Conservation (phyloP, 2,113 vertebrate genomes). For the Aspiorhynchus laticeps region DNA sequence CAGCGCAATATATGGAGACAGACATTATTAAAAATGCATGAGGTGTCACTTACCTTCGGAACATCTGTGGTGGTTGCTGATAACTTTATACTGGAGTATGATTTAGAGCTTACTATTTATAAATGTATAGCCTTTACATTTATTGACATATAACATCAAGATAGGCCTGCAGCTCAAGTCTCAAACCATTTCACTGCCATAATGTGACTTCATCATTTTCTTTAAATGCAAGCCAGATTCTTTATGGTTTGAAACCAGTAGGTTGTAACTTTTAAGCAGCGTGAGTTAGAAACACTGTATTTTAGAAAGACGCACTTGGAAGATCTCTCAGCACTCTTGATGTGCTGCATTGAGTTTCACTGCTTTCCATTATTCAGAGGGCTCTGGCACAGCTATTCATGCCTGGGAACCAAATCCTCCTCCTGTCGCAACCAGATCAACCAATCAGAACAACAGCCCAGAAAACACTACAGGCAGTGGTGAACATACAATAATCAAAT, state of each 20-base stretch:
- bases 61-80: slow-evolving; percentile 34
- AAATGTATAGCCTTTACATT: neutral
- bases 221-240: neutral
- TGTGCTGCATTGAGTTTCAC: slow-evolving; percentile 52
- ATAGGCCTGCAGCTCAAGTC: neutral
- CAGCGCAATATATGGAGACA: slow-evolving; percentile 62
- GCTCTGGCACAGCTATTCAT: slow-evolving; percentile 40
- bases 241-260: neutral
- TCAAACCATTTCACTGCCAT: neutral
- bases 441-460: slow-evolving; percentile 41
- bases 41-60: slow-evolving; percentile 57
- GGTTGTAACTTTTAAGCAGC: neutral
- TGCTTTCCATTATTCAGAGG: slow-evolving; percentile 59
- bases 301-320: slow-evolving; percentile 8
- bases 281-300: neutral
- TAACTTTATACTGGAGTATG: neutral
- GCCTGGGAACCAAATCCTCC: slow-evolving; percentile 44
- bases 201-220: neutral
- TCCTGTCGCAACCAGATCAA: slow-evolving; percentile 22
- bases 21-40: slow-evolving; percentile 69
- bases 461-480: neutral
- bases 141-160: neutral
- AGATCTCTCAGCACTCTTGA: slow-evolving; percentile 14
- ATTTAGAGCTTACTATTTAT: neutral
- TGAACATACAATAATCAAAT: slow-evolving; percentile 16